phyloP scores from a whole-genome alignment of 1,140 invertebrate species.

The Proctacanthus coquilletti region DNA sequence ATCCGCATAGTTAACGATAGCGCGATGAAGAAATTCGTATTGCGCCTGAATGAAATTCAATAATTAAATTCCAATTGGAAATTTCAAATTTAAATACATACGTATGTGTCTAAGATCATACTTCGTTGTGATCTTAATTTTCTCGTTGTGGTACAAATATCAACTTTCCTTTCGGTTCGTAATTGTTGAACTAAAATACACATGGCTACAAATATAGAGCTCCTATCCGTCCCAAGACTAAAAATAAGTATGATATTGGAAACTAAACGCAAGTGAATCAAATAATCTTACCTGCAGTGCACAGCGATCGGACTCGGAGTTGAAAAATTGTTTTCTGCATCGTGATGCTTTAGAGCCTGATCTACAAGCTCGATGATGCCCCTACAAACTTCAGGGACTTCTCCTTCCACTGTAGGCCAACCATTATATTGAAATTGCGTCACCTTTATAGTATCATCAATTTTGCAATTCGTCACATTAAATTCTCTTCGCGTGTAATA shows the following conservation, averaged over 20 bases:
- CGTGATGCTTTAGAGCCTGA: slow-evolving; percentile 39
- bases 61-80: not conserved
- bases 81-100: slow-evolving; percentile 33
- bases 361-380: slow-evolving; percentile 67
- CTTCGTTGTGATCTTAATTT: slow-evolving; percentile 71
- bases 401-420: slow-evolving; percentile 73
- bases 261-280: slow-evolving; percentile 4
- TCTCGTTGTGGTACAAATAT: slow-evolving; percentile 68
- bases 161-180: slow-evolving; percentile 62
- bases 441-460: slow-evolving; percentile 49
- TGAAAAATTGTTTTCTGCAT: slow-evolving; percentile 32
- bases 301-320: slow-evolving; percentile 49
- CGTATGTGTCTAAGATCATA: slow-evolving; percentile 67
- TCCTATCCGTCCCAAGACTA: slow-evolving; percentile 66
- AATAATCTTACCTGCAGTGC: slow-evolving; percentile 52
- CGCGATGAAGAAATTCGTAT: slow-evolving; percentile 82
- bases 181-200: slow-evolving; percentile 73
- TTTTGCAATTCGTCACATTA: slow-evolving; percentile 63
- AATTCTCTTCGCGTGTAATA: slow-evolving; percentile 75
- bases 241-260: slow-evolving; percentile 6
- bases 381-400: slow-evolving; percentile 70
- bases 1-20: slow-evolving; percentile 77
- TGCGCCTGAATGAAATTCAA: slow-evolving; percentile 56
- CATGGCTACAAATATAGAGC: slow-evolving; percentile 75
- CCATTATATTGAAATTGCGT: slow-evolving; percentile 80